A percentile compares a stretch with the other conserved stretches of the same genome.
phyloP scores from a whole-genome alignment of 1,140 invertebrate genomes.

The Drosophila mauritiana region DNA sequence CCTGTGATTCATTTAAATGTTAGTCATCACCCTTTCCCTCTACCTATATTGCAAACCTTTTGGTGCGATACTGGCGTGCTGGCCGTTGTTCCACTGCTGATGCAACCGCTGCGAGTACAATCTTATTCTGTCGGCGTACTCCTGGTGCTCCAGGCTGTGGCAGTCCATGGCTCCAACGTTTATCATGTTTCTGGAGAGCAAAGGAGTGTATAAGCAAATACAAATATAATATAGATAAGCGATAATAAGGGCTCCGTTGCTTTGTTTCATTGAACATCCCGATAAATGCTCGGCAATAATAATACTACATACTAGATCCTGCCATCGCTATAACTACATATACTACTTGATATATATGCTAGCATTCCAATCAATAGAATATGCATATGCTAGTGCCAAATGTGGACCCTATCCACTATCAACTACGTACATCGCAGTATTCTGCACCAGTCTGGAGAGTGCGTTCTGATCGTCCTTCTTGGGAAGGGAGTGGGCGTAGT shows the following conservation, averaged over 20 bases:
- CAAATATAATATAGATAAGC: neutral
- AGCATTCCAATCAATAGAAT: too few species aligned
- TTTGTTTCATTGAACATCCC: neutral
- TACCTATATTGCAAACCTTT: constrained; percentile 45
- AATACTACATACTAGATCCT: too few species aligned
- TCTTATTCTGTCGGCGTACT: constrained; percentile 91
- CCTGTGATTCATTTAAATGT: constrained; percentile 35
- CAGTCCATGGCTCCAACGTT: constrained; percentile 92
- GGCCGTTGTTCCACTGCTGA: constrained; percentile 85
- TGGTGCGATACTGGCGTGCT: constrained; percentile 55
- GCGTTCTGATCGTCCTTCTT: constrained; percentile 96
- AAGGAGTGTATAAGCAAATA: neutral
- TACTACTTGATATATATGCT: neutral
- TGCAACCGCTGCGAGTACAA: constrained; percentile 88
- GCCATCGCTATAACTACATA: neutral
- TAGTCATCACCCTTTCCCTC: too few species aligned
- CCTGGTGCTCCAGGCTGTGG: constrained; percentile 90
- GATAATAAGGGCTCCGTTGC: neutral
- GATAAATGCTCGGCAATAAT: too few species aligned
- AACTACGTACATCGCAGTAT: constrained; percentile 92
- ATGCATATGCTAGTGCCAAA: too few species aligned
- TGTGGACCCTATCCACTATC: neutral
- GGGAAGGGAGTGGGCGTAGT: constrained; percentile 88
- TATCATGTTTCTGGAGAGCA: constrained; percentile 90
- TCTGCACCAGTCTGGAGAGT: constrained; percentile 93